Percentiles rank a stretch among this genome's conserved stretches.
These are phyloP conservation scores for Periparus ater DNA, from an alignment of 2,797 vertebrate genomes.

Conservation along the genomic window DNA sequence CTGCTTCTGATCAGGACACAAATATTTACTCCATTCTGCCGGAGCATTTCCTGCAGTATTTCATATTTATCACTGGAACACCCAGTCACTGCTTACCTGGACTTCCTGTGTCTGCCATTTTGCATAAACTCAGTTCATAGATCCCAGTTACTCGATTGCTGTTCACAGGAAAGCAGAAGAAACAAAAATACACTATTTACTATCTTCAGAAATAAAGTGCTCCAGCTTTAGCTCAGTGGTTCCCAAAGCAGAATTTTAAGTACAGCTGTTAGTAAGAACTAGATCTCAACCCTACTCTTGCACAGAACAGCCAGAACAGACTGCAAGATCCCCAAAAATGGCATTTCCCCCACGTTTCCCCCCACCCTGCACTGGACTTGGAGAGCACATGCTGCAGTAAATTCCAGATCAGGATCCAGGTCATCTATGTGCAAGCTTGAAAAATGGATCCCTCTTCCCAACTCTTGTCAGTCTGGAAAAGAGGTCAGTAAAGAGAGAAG, in stretches of 20 bases:
- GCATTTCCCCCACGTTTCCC: not conserved
- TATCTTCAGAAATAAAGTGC: not conserved
- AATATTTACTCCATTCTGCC: not conserved
- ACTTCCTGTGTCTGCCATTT: constrained; percentile 96
- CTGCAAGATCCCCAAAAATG: not conserved
- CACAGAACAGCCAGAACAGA: not conserved
- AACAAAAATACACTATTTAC: not conserved
- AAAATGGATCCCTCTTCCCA: not conserved
- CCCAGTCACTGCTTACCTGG: constrained; percentile 83
- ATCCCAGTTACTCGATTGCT: constrained; percentile 97
- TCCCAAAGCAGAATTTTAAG: not conserved
- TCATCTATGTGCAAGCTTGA: not conserved
- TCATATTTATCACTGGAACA: not conserved
- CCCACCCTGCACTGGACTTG: not conserved
- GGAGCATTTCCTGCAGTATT: not conserved
- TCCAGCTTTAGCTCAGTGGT: not conserved
- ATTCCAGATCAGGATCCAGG: not conserved
- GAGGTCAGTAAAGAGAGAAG: not conserved
- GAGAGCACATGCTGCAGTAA: not conserved
- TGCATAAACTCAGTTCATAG: constrained; percentile 97
- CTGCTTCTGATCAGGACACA: not conserved
- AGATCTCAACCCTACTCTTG: not conserved
- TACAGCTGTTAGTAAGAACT: not conserved
- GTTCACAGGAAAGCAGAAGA: constrained; percentile 41
- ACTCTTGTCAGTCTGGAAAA: not conserved